Evolutionary conservation across 2,113 vertebrate genomes (phyloP), one percentile per base, ranked within the genome.

Genomic region (Cheilinus undulatus): DNA sequence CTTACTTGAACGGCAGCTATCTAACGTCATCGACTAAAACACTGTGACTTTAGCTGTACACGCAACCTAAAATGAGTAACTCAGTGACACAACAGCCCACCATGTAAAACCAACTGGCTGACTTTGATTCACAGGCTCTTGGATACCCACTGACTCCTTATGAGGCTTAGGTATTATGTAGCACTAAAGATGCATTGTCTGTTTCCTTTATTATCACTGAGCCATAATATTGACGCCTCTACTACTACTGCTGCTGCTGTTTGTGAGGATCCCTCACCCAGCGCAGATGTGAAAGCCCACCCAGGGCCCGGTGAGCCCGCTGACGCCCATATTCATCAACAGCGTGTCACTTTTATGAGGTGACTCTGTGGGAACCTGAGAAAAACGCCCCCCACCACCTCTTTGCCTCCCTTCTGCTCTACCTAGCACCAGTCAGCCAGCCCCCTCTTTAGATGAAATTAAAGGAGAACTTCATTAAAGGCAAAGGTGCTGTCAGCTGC

Each of bases 311-410:
- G 64, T 58, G 87, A 86, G 89, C 89, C 85, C 82, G 42, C 87
- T 87, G 88, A 90, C 86, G 85, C 88, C 90, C 88, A 61, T 89
- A 91, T 92, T 89, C 90, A 92, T 92, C 91, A 92, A 80, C 64
- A 51, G 80, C 34, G 87, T 92, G 91, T 92, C 91, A 92, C 85
- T 89, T 92, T 92, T 92, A 91, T n/a, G 89, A 92, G 90, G 90
- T 91, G 91, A 79, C 89, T 91, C 87, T 83, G 83, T 92, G 91
- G 89, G 91, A 92, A 90, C 89, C 82, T 67, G 73, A 65, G 67
- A 61, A 64, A 76, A 58, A 60, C 17, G 51, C 57, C 69, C 62
- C 73, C 48, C 8, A 48, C 34, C 23, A 7, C 23, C 45, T 40
- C 22, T 63, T 26, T 14, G 22, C 36, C 20, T n/a, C 11, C 1